Conservation (phyloP, 2,888 invertebrate genomes). For the Achlya flavicornis region DNA sequence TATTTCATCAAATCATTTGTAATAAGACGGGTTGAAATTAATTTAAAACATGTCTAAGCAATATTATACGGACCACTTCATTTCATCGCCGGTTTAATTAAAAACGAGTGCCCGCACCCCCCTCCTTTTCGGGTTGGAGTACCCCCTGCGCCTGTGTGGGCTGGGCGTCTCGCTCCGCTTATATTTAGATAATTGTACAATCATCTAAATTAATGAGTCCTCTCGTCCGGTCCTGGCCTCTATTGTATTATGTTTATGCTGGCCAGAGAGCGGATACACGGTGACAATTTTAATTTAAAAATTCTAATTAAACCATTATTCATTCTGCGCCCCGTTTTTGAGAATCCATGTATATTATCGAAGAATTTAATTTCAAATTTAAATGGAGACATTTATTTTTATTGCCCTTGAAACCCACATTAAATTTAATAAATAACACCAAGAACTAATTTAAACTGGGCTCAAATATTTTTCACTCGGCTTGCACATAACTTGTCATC, state of each 20-base stretch:
- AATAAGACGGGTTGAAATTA: slow-evolving; percentile 77
- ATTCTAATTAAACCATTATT: slow-evolving; percentile 60
- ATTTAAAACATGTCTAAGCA: slow-evolving; percentile 84
- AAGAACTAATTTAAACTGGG: neutral
- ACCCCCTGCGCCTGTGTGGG: slow-evolving; percentile 73
- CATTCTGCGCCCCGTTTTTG: slow-evolving; percentile 43
- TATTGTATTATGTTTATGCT: slow-evolving; percentile 77
- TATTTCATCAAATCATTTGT: slow-evolving; percentile 61
- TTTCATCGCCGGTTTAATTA: slow-evolving; percentile 84
- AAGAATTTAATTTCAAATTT: slow-evolving; percentile 38
- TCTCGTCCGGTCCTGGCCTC: slow-evolving; percentile 80
- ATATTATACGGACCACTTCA: slow-evolving; percentile 84
- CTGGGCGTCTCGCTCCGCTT: slow-evolving; percentile 81
- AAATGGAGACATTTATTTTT: slow-evolving; percentile 20
- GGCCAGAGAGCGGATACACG: slow-evolving; percentile 65
- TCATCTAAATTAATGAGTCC: slow-evolving; percentile 84
- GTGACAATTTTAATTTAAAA: slow-evolving; percentile 71
- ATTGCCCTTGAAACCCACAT: neutral
- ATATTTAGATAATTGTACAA: slow-evolving; percentile 85
- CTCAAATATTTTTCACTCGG: neutral
- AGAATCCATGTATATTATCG: slow-evolving; percentile 38
- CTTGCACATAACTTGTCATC: neutral
- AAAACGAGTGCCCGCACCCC: slow-evolving; percentile 83
- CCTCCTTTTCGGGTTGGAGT: slow-evolving; percentile 79
- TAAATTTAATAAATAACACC: slow-evolving; percentile 5